These are phyloP conservation scores for Mesaphorura yosii DNA, from an alignment of 1,140 invertebrate species.

Conservation along the genomic window DNA sequence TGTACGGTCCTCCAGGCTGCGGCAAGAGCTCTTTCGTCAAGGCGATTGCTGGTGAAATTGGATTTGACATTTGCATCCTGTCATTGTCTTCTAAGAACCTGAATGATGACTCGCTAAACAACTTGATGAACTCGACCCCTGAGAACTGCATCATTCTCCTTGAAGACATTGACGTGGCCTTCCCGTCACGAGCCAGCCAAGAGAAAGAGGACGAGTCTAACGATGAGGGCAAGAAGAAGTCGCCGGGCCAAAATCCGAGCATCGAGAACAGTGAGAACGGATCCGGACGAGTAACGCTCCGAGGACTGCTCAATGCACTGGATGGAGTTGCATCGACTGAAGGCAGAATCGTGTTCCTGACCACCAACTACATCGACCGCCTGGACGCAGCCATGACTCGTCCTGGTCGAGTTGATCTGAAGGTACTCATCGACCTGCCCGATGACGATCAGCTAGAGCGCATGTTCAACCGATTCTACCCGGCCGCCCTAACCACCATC, in stretches of 20 bases:
- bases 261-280: neutral
- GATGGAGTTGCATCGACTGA: slow-evolving; percentile 26
- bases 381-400: slow-evolving; percentile 89
- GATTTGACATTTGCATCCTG: slow-evolving; percentile 23
- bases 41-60: slow-evolving; percentile 14
- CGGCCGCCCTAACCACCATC: too few relatives aligned
- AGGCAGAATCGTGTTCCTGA: slow-evolving; percentile 20
- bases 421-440: slow-evolving; percentile 84
- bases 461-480: slow-evolving; percentile 88
- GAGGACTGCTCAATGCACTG: slow-evolving; percentile 21
- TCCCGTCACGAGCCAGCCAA: neutral
- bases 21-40: slow-evolving; percentile 12
- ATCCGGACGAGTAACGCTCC: slow-evolving; percentile 16
- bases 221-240: neutral
- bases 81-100: slow-evolving; percentile 16
- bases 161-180: slow-evolving; percentile 12
- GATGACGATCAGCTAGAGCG: slow-evolving; percentile 62
- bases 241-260: neutral
- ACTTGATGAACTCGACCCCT: slow-evolving; percentile 23
- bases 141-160: slow-evolving; percentile 22
- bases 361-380: slow-evolving; percentile 38
- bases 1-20: slow-evolving; percentile 17
- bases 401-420: slow-evolving; percentile 89
- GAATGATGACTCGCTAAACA: slow-evolving; percentile 17
- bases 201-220: neutral